Evolutionary conservation across 2,888 invertebrate genomes (phyloP).

Genomic region (Chymomyza amoena): DNA sequence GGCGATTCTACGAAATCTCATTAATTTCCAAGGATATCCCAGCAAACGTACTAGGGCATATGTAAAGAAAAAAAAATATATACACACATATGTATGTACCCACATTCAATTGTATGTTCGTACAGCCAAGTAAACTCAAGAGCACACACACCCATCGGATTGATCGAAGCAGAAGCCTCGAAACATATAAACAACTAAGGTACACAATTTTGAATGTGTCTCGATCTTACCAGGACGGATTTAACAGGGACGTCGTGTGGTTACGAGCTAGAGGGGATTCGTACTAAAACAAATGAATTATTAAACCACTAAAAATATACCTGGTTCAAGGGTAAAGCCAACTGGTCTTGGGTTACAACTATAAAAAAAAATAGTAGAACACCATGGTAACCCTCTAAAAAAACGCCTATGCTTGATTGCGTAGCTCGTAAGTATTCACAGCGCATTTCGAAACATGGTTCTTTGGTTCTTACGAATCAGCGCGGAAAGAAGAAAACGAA

Average conservation of each 20-base stretch:
- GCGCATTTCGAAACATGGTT: conserved; percentile 28
- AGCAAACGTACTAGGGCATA: conserved; percentile 24
- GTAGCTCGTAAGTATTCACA: conserved; percentile 12
- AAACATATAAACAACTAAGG: background rate
- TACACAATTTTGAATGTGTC: background rate
- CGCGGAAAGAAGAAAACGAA: conserved; percentile 32
- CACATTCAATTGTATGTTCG: background rate
- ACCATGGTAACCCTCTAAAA: conserved; percentile 18
- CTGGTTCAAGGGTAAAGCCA: no score
- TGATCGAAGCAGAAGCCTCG: conserved; percentile 22
- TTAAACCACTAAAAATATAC: no score
- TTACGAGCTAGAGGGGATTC: background rate
- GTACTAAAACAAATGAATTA: background rate
- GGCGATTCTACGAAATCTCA: conserved; percentile 65
- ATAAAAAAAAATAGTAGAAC: background rate
- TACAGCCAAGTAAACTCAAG: background rate
- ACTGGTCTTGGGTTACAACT: no score
- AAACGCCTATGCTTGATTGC: conserved; percentile 3
- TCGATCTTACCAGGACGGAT: background rate
- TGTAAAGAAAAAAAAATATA: conserved; percentile 5
- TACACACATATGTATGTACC: conserved; percentile 5
- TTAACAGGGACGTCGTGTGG: background rate
- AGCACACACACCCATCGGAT: conserved; percentile 9
- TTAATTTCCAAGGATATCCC: conserved; percentile 66
- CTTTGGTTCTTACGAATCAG: conserved; percentile 34